Evolutionary conservation across 2,113 vertebrate species (phyloP), one percentile per base, ranked within the genome.

Genomic region (Apteryx owenii): DNA sequence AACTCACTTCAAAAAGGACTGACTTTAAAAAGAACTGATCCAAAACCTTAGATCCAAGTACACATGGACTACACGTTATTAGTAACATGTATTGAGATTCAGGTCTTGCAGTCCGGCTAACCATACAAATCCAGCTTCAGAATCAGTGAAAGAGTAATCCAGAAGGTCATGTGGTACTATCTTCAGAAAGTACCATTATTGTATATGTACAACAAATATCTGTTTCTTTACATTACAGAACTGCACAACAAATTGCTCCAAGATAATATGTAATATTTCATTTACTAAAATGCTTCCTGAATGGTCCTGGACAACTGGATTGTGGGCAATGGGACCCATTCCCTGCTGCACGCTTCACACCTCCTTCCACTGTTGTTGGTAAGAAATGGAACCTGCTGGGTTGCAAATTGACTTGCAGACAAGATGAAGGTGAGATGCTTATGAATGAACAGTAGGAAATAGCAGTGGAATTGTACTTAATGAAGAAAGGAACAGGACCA

Each of bases 281-380:
- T 40, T 62, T 65, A 88, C 51, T 72, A 7, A 20, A 31, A 11
- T 42, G 21, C 19, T 83, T 81, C 26, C 26, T 79, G 14, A 20
- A 82, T 77, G 40, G 42, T 92, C 25, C 29, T 90, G 40, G 56
- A 71, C 77, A 21, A 38, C 16, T 62, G n/a, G 31, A 25, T 36
- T 82, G 12, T 56, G 31, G 23, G 11, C 36, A 36, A 29, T 20
- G 83, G 40, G 85, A 75, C 54, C 64, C 53, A 42, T 10, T 8
- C 23, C 10, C 44, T 0, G 0, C 21, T 79, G 16, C 48, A 12
- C 6, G 9, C 70, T 89, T 85, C 61, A 71, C 29, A 76, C 12
- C 22, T 86, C 18, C 21, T 79, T 88, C 26, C 58, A 33, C 70
- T 76, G 46, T 26, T 62, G 14, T 54, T 80, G 62, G 28, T 85